Percentiles rank a stretch among this genome's conserved stretches.
These are phyloP conservation scores for Endomychus coccineus DNA, from an alignment of 2,888 invertebrate species.

Conservation along the genomic window DNA sequence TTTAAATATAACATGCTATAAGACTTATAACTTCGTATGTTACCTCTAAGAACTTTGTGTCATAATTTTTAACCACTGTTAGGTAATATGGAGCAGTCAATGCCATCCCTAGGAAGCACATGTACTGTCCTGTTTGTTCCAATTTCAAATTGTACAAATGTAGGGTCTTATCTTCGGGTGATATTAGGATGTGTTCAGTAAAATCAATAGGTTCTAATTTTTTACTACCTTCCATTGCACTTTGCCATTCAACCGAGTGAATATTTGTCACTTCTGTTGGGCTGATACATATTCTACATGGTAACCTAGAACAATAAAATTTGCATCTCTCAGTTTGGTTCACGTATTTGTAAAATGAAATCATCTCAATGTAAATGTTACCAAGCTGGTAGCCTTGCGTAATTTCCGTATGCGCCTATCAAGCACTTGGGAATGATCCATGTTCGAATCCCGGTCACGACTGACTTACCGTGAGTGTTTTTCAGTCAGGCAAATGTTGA, in stretches of 20 bases:
- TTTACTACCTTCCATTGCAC: slow-evolving; percentile 27
- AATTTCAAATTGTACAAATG: slow-evolving; percentile 47
- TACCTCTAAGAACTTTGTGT: slow-evolving; percentile 28
- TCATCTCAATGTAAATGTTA: too few relatives aligned
- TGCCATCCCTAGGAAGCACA: slow-evolving; percentile 47
- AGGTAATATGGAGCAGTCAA: slow-evolving; percentile 46
- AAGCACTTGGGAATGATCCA: too few relatives aligned
- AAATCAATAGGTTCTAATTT: slow-evolving; percentile 38
- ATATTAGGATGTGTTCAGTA: slow-evolving; percentile 42
- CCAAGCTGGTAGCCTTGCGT: too few relatives aligned
- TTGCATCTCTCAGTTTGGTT: too few relatives aligned
- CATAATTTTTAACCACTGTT: slow-evolving; percentile 46
- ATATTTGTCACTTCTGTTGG: slow-evolving; percentile 41
- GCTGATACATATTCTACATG: slow-evolving; percentile 49
- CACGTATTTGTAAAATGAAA: too few relatives aligned
- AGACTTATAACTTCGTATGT: too few relatives aligned
- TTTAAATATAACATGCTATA: too few relatives aligned
- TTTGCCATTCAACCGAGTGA: slow-evolving; percentile 47
- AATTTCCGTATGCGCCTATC: too few relatives aligned
- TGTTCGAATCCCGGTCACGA: too few relatives aligned
- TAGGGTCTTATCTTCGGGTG: slow-evolving; percentile 44
- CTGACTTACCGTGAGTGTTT: too few relatives aligned
- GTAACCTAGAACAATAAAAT: slow-evolving; percentile 44
- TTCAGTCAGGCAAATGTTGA: too few relatives aligned
- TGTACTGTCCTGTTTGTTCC: slow-evolving; percentile 51